phyloP scores from a whole-genome alignment of 2,797 vertebrate genomes.

The Gambusia yucatana region DNA sequence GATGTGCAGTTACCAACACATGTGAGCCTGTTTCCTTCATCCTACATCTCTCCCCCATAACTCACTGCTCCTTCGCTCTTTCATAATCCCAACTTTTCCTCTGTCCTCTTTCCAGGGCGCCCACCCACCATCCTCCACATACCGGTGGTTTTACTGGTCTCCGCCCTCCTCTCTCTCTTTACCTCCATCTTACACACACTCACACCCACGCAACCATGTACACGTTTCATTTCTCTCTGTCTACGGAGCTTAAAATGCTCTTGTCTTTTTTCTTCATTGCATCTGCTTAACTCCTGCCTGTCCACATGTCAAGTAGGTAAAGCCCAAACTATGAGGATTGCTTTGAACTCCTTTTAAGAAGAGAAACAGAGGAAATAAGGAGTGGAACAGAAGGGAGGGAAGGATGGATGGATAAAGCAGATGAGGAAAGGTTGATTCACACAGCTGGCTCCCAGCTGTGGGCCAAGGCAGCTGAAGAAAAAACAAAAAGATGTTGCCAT shows the following conservation, averaged over 20 bases:
- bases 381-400: constrained; percentile 34
- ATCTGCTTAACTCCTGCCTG: constrained; percentile 13
- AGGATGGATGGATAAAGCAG: constrained; percentile 72
- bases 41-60: constrained; percentile 16
- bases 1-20: constrained; percentile 13
- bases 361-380: constrained; percentile 50
- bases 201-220: constrained; percentile 6
- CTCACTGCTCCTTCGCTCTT: constrained; percentile 48
- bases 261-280: constrained; percentile 17
- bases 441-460: constrained; percentile 85
- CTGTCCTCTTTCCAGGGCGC: constrained; percentile 64
- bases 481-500: constrained; percentile 40
- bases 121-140: constrained; percentile 77
- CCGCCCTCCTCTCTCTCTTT: constrained; percentile 48
- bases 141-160: constrained; percentile 82
- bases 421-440: constrained; percentile 75
- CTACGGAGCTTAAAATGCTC: constrained; percentile 25
- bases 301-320: constrained; percentile 64
- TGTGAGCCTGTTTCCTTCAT: constrained; percentile 35
- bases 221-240: constrained; percentile 38
- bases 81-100: constrained; percentile 43
- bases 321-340: constrained; percentile 66
- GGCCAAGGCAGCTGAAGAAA: constrained; percentile 32
- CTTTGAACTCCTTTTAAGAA: constrained; percentile 77
- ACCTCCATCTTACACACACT: constrained; percentile 29